Base-by-base conservation (phyloP, 2,113 vertebrate genomes). In the Aspiorhynchus laticeps region DNA sequence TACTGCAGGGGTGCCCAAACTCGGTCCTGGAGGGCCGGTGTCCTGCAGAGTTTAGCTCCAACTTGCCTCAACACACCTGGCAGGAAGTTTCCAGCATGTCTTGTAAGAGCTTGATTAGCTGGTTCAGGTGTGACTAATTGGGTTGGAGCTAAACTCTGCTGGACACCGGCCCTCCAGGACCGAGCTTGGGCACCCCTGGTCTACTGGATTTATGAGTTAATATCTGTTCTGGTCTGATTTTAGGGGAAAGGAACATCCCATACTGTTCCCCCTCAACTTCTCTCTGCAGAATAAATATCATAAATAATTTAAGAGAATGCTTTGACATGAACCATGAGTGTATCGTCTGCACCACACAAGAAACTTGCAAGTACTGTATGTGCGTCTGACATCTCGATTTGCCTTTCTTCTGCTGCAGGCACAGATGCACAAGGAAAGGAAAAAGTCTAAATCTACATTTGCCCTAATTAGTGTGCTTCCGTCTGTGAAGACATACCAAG, bases 401-500 rank as follows among this genome's bases (percentile, higher is more conserved):
- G 46, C 33, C 28, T 53, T 80, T 80, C 43, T n/a, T 76, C 53
- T 86, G 59, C 80, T 46, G 43, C 19, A 36, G 7, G 26, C 67
- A 4, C 28, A 7, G 33, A 33, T 69, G 61, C 43, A 41, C n/a
- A 38, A 71, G 14, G 24, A 84, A 26, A 38, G 36, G 11, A 73
- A 53, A 46, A 33, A 53, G 19, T 73, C 67, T 15, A 24, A 80
- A 71, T 78, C 77, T 69, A 9, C 26, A 51, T 53, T 67, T 83
- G 43, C 59, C 51, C 10, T 74, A 26, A 76, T 75, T 41, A 81
- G 59, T 41, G 11, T 17, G 51, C 51, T 26, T 17, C 56, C 2
- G 10, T 1, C 19, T 17, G 56, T 78, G 61, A 56, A 56, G 46
- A 59, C 80, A 8, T 95, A 98, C 97, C 97, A 51, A 97, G 92